Percentiles rank a stretch among this genome's conserved stretches.
Evolutionary conservation across 2,113 vertebrate genomes (phyloP).

Genomic region (Engystomops pustulosus): DNA sequence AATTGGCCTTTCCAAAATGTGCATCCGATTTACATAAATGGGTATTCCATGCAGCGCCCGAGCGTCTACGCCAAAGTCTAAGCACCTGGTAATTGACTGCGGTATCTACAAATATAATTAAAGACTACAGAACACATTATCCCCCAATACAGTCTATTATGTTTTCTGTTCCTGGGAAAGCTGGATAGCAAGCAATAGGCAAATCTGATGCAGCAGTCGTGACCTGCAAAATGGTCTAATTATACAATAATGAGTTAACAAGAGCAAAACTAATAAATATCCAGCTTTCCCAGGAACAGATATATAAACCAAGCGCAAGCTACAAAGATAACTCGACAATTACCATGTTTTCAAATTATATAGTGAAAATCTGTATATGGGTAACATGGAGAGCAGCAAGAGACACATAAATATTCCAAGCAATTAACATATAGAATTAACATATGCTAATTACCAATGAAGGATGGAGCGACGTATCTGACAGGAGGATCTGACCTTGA

Average conservation of each 20-base stretch:
- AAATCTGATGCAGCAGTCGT: too few species aligned
- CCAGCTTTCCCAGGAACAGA: background rate
- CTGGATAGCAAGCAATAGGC: background rate
- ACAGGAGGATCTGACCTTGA: conserved; percentile 16
- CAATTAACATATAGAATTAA: conserved; percentile 45
- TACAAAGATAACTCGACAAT: too few species aligned
- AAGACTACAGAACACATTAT: background rate
- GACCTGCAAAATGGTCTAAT: too few species aligned
- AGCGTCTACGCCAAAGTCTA: background rate
- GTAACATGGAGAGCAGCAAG: conserved; percentile 18
- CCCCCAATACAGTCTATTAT: too few species aligned
- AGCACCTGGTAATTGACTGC: background rate
- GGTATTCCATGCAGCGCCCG: background rate
- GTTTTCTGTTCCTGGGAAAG: background rate
- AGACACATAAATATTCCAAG: conserved; percentile 26
- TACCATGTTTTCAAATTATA: too few species aligned
- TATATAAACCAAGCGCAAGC: background rate
- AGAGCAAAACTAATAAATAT: background rate
- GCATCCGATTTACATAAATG: conserved; percentile 4
- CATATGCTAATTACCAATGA: conserved; percentile 32
- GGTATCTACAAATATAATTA: background rate
- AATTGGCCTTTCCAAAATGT: conserved; percentile 23
- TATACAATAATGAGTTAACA: too few species aligned
- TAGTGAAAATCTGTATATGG: too few species aligned
- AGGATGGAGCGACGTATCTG: background rate